phyloP scores from a whole-genome alignment of 2,797 vertebrate genomes.

The Orestias chungarensis region DNA sequence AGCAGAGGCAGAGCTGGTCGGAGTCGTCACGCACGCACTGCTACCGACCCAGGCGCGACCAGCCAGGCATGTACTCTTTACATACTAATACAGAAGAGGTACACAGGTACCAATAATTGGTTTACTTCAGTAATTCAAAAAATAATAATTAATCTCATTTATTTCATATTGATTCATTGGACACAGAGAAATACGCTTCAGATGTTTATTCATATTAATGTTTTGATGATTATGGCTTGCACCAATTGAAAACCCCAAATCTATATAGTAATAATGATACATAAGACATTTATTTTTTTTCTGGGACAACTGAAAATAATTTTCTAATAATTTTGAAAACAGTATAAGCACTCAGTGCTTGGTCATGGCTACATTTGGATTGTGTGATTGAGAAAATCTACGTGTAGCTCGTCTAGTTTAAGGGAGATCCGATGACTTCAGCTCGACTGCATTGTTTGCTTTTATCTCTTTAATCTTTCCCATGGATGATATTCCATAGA shows the following conservation, averaged over 20 bases:
- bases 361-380: neutral
- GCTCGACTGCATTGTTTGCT: neutral
- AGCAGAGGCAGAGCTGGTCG: conserved; percentile 86
- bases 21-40: conserved; percentile 84
- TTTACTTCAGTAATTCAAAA: neutral
- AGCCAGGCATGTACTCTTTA: conserved; percentile 51
- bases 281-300: neutral
- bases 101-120: neutral
- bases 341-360: neutral
- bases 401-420: neutral
- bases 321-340: neutral
- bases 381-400: neutral
- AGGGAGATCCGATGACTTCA: neutral
- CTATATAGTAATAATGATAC: neutral
- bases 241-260: neutral
- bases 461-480: neutral
- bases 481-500: no score
- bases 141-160: neutral
- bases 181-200: neutral
- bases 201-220: neutral
- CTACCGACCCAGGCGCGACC: conserved; percentile 42
- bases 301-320: neutral
- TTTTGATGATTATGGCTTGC: neutral
- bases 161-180: neutral
- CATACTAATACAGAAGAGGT: conserved; percentile 2